Evolutionary conservation across 2,113 vertebrate genomes (phyloP), one percentile per base, ranked within the genome.

Genomic region (Salvator merianae): DNA sequence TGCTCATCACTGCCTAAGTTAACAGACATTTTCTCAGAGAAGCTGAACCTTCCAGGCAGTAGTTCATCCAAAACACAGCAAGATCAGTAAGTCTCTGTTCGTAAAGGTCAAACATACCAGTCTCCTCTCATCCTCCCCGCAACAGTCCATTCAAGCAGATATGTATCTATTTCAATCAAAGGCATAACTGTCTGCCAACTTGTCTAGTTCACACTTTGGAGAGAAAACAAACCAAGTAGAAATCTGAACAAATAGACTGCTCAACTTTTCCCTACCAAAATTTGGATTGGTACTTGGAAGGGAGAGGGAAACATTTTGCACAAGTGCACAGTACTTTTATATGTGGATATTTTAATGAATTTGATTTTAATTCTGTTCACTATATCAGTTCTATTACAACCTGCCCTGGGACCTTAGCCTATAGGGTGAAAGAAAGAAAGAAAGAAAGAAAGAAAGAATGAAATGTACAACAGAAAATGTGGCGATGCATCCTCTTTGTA

Each of bases 401-500:
- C 6, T 47, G 43, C 43, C 43, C 43, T 20, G 55, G 18, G 55
- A 59, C 55, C 55, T 59, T 59, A 59, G 55, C 4, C 20, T 59
- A 59, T 2, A 59, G 14, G 20, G 18, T 59, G 55, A 59, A 16
- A 20, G 3, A 68, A 34, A 16, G 7, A 18, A 13, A 69, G 4
- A 32, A 4, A 12, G 6, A 32, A 32, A 69, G 10, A 84, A 22
- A 71, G 1, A 62, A 26, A 32, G 14, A 16, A 66, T 69, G 81
- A 50, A 62, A 62, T 16, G 71, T 9, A 0, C 84, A 78, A 65
- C 22, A 79, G 0, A 65, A 43, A 28, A 83, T 87, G 40, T 38
- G 72, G 93, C 86, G 93, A 81, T 87, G 93, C 82, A 91, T 87
- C 30, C 84, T 90, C 87, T 90, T 88, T 89, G 92, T 95, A 92